These are phyloP conservation scores for Laothoe populi DNA, from an alignment of 2,888 invertebrate genomes.

Conservation along the genomic window DNA sequence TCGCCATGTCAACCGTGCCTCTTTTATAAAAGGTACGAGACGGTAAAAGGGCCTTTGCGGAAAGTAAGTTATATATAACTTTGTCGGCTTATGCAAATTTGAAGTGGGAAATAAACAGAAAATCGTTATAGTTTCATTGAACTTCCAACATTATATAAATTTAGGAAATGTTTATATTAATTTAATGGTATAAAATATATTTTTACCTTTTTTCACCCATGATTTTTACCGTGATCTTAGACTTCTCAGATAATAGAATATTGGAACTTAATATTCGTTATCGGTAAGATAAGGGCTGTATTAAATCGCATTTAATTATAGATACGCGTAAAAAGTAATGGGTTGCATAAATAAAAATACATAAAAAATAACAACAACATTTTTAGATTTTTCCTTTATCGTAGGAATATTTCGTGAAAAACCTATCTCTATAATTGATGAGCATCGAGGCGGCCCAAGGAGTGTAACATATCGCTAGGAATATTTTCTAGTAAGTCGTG, in stretches of 20 bases:
- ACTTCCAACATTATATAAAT: too few species aligned
- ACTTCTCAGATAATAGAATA: too few species aligned
- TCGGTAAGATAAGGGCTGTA: too few species aligned
- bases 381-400: not conserved
- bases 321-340: too few species aligned
- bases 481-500: constrained; percentile 53
- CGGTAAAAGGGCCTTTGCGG: constrained; percentile 37
- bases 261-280: too few species aligned
- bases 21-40: constrained; percentile 16
- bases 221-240: too few species aligned
- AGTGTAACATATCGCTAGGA: constrained; percentile 52
- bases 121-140: not conserved
- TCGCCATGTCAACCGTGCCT: constrained; percentile 20
- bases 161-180: too few species aligned
- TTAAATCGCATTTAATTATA: too few species aligned
- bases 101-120: not conserved
- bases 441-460: constrained; percentile 38
- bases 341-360: not conserved
- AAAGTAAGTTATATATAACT: not conserved
- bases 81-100: not conserved
- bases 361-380: not conserved
- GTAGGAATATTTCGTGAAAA: not conserved
- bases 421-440: constrained; percentile 50
- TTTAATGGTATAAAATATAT: too few species aligned
- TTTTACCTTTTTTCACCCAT: too few species aligned